Percentiles rank a stretch among this genome's conserved stretches.
These are phyloP conservation scores for Leucoraja erinaceus DNA, from an alignment of 2,113 vertebrate species.

Conservation along the genomic window DNA sequence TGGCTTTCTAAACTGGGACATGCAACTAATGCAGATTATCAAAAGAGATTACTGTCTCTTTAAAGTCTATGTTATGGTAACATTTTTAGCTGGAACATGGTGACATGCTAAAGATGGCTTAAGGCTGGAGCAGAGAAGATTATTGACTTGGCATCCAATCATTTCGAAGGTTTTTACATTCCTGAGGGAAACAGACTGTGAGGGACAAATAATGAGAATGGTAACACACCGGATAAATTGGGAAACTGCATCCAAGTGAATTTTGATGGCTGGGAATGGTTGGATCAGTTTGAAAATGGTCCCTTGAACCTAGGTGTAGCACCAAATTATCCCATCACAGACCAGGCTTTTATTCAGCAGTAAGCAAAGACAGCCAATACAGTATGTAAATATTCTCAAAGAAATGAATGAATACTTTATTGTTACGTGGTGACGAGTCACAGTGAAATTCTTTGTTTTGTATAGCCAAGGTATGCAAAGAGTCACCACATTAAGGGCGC, in stretches of 20 bases:
- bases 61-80: slow-evolving; percentile 30
- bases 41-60: slow-evolving; percentile 32
- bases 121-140: not conserved
- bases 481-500: no score
- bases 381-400: not conserved
- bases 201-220: not conserved
- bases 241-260: not conserved
- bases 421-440: no score
- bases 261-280: not conserved
- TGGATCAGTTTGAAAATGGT: slow-evolving; percentile 14
- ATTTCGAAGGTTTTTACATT: slow-evolving; percentile 20
- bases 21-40: slow-evolving; percentile 29
- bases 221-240: not conserved
- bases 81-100: slow-evolving; percentile 24
- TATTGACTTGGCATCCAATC: slow-evolving; percentile 18
- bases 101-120: slow-evolving; percentile 14
- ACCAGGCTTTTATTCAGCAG: not conserved
- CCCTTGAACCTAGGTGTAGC: not conserved
- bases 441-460: no score
- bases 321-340: not conserved
- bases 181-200: not conserved
- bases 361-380: not conserved
- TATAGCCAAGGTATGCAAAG: no score
- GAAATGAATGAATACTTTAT: no score
- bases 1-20: slow-evolving; percentile 19